phyloP scores from a whole-genome alignment of 2,888 invertebrate genomes.

The Eupithecia subfuscata region DNA sequence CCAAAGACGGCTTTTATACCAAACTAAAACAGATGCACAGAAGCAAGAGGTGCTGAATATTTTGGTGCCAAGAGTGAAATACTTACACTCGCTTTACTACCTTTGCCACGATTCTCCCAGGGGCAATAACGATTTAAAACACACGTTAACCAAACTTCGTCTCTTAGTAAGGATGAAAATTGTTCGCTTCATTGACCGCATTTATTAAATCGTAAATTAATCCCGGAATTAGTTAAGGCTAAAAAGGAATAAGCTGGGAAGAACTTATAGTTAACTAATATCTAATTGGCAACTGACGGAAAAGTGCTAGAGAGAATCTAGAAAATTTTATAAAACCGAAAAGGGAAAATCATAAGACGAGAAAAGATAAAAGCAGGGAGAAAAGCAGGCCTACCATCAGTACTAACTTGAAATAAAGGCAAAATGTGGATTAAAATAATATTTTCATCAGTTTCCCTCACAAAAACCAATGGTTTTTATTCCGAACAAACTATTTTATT shows the following conservation, averaged over 20 bases:
- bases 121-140: neutral
- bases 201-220: neutral
- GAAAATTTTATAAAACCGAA: no score
- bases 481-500: slow-evolving; percentile 3
- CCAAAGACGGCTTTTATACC: neutral
- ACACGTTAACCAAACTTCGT: neutral
- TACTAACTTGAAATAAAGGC: neutral
- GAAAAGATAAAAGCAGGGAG: neutral
- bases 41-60: neutral
- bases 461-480: slow-evolving; percentile 6
- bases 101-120: neutral
- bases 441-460: neutral
- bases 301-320: no score
- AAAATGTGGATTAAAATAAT: neutral
- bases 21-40: neutral
- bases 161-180: neutral
- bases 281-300: neutral
- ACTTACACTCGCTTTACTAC: neutral
- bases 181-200: neutral
- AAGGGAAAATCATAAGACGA: no score
- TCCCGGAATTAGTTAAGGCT: neutral
- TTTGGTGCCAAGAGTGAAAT: neutral
- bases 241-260: neutral
- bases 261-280: neutral
- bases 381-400: neutral